Base-by-base conservation (phyloP, 2,888 invertebrate species). In the Phlogophora meticulosa region DNA sequence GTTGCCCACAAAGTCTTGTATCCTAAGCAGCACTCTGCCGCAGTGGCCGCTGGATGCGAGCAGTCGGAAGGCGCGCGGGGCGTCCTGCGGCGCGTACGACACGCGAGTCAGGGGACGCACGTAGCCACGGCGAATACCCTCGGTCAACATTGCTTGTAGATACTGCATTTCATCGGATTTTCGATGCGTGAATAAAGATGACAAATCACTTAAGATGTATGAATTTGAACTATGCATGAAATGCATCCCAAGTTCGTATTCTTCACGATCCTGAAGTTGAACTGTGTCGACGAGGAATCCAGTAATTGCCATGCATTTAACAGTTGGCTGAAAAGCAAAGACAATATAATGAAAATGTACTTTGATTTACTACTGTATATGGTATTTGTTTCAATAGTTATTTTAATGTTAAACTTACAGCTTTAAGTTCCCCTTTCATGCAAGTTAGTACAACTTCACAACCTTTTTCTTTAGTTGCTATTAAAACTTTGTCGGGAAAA, bases 91-190 rank as follows among this genome's bases (percentile, higher is more conserved):
- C 0, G 76, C 70, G 59, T 87, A 93, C n/a, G 84, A 80, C 7
- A 92, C 86, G 7, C 90, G 88, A 0, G 91, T 76, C 43, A 93
- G 72, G 0, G 94, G 94, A 4, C 89, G 86, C 28, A 93, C 92
- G 71, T 86, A 89, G 0, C 93, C 93, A 0, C 71, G 76, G 0
- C 72, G 62, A n/a, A 94, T 91, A 1, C 93, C 93, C 3, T 91
- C 90, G 13, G 85, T 86, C 32, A 93, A 46, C 71, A 90, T 66
- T 5, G 22, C n/a, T 48, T 91, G 92, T 5, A 63, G 13, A 38
- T n/a, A 53, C 73, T 85, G 81, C 13, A 87, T 69, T 7, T 85
- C 84, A 7, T 72, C 40, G 4, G 10, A 20, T 13, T 85, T 81
- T 17, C 76, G 60, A 4, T 77, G 43, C 4, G 71, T 70, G 38